phyloP scores from a whole-genome alignment of 2,888 invertebrate species.

The Pheosia tremula region DNA sequence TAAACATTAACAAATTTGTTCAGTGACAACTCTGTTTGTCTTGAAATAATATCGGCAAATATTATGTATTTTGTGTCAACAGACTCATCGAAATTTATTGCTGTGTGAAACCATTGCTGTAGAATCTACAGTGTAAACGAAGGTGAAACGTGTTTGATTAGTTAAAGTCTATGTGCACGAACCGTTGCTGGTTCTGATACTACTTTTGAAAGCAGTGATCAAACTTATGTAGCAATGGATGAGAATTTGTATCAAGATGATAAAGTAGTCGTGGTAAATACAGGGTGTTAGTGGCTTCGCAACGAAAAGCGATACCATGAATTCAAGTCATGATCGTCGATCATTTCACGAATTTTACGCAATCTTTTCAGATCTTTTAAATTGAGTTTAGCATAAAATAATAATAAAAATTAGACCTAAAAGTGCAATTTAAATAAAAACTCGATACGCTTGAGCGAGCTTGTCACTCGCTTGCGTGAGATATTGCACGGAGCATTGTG shows the following conservation, averaged over 20 bases:
- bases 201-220: constrained; percentile 8
- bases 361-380: constrained; percentile 8
- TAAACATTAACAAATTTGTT: constrained; percentile 73
- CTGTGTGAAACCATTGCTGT: constrained; percentile 53
- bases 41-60: constrained; percentile 72
- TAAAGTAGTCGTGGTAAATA: constrained; percentile 11
- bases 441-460: too few relatives aligned
- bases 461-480: too few relatives aligned
- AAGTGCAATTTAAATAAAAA: too few relatives aligned
- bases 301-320: too few relatives aligned
- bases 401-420: too few relatives aligned
- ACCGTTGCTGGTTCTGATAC: constrained; percentile 16
- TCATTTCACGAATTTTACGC: too few relatives aligned
- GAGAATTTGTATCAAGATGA: constrained; percentile 11
- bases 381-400: constrained; percentile 8
- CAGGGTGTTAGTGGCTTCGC: too few relatives aligned
- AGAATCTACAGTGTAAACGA: constrained; percentile 14
- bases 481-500: too few relatives aligned
- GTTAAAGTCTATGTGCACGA: constrained; percentile 11
- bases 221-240: constrained; percentile 25
- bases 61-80: constrained; percentile 58
- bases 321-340: too few relatives aligned
- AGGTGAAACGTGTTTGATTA: constrained; percentile 22
- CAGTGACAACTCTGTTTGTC: constrained; percentile 69
- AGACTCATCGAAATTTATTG: constrained; percentile 73